These are phyloP conservation scores for Leptarthrus brevirostris DNA, from an alignment of 2,888 invertebrate genomes.

Conservation along the genomic window DNA sequence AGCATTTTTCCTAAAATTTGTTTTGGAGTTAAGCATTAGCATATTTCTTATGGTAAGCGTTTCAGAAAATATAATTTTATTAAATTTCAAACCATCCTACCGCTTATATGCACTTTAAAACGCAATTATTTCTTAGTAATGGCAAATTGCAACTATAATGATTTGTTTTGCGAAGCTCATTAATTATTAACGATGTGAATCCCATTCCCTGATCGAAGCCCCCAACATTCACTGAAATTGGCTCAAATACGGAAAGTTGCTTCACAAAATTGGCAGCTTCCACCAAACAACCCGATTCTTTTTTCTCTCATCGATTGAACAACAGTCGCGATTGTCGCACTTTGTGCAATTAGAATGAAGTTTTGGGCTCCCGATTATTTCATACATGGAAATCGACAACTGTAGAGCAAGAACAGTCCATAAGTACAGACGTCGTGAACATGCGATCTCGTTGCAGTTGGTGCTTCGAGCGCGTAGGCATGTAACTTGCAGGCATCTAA, in stretches of 20 bases:
- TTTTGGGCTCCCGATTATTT: constrained; percentile 29
- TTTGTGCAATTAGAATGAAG: constrained; percentile 16
- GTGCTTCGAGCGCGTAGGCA: neutral
- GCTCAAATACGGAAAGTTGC: constrained; percentile 25
- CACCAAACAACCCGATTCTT: neutral
- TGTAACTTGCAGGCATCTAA: constrained; percentile 5
- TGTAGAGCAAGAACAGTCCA: neutral
- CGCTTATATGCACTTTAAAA: neutral
- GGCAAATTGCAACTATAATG: constrained; percentile 1
- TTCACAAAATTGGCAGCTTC: constrained; percentile 11
- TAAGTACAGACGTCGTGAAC: neutral
- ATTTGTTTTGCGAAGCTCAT: neutral
- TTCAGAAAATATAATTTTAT: too few relatives aligned
- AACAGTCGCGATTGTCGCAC: constrained; percentile 16
- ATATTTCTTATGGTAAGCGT: too few relatives aligned
- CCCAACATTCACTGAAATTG: constrained; percentile 14
- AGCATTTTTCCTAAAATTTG: too few relatives aligned
- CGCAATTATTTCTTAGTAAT: neutral
- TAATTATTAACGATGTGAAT: constrained; percentile 34
- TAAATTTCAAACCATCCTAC: too few relatives aligned
- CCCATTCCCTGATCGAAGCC: constrained; percentile 11
- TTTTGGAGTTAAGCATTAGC: too few relatives aligned
- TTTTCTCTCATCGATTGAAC: constrained; percentile 7
- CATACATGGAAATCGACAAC: constrained; percentile 29
- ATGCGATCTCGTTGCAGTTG: constrained; percentile 26